phyloP scores from a whole-genome alignment of 2,888 invertebrate species.

The Leptarthrus brevirostris region DNA sequence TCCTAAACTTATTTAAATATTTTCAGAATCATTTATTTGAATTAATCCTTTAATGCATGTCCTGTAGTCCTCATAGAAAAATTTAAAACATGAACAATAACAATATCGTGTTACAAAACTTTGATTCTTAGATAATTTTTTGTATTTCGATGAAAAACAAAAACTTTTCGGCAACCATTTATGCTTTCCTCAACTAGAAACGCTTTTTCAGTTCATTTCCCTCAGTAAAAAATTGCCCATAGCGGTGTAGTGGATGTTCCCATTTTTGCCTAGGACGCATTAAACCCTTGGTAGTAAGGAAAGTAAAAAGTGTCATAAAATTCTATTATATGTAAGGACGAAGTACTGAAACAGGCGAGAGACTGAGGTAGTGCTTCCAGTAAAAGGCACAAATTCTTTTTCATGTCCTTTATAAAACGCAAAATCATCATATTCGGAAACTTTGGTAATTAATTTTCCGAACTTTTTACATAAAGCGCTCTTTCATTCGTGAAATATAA shows the following conservation, averaged over 20 bases:
- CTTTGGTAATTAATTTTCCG: slow-evolving; percentile 26
- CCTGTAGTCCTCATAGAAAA: no score
- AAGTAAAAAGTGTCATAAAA: not conserved
- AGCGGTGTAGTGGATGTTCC: not conserved
- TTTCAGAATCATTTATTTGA: no score
- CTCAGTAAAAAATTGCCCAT: not conserved
- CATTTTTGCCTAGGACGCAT: not conserved
- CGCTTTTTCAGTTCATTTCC: not conserved
- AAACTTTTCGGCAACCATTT: no score
- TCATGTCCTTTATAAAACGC: not conserved
- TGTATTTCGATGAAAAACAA: no score
- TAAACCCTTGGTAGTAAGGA: not conserved
- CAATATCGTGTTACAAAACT: no score
- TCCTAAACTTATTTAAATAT: no score
- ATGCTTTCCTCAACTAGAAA: not conserved
- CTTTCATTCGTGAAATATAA: not conserved
- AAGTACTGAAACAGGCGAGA: slow-evolving; percentile 18
- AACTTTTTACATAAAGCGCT: slow-evolving; percentile 26
- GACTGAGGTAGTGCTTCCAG: not conserved
- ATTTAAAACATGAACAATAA: no score
- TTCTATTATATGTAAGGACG: slow-evolving; percentile 16
- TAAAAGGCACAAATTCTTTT: not conserved
- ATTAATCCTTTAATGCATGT: no score
- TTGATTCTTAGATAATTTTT: no score
- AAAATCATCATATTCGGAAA: slow-evolving; percentile 13